A percentile compares a stretch with the other conserved stretches of the same genome.
These are phyloP conservation scores for Pseudopipra pipra DNA, from an alignment of 2,113 vertebrate genomes.

Conservation along the genomic window DNA sequence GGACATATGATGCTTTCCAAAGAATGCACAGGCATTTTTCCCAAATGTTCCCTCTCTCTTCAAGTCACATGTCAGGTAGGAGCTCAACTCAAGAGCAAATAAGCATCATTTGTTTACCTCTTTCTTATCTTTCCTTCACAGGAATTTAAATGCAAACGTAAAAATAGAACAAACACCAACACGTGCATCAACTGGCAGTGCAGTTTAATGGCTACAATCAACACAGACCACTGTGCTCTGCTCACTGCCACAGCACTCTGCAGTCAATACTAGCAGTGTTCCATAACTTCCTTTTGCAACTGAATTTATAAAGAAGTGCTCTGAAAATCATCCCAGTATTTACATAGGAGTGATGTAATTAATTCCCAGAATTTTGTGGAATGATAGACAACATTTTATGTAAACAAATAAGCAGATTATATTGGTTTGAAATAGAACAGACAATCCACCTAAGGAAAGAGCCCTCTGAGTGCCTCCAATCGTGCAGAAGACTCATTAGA, in stretches of 20 bases:
- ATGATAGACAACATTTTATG: background rate
- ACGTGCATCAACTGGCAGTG: constrained; percentile 25
- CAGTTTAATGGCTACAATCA: constrained; percentile 51
- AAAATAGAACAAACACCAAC: constrained; percentile 59
- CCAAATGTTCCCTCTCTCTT: background rate
- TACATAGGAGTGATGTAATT: constrained; percentile 26
- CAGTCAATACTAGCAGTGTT: background rate
- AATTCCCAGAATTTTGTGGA: background rate
- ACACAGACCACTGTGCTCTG: constrained; percentile 41
- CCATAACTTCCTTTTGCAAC: constrained; percentile 10
- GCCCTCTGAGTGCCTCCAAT: background rate
- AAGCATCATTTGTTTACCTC: constrained; percentile 66
- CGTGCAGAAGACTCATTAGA: background rate
- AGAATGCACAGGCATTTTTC: background rate
- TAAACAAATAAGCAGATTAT: constrained; percentile 16
- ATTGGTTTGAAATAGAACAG: background rate
- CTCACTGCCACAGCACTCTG: constrained; percentile 41
- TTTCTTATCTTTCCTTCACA: constrained; percentile 65
- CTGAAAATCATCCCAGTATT: constrained; percentile 41
- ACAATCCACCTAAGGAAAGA: background rate
- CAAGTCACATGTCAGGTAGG: constrained; percentile 34
- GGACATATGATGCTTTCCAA: constrained; percentile 2
- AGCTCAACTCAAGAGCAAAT: constrained; percentile 63
- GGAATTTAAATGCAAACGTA: constrained; percentile 73
- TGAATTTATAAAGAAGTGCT: constrained; percentile 11